Conservation (phyloP, 2,888 invertebrate species). For the Furcula furcula region DNA sequence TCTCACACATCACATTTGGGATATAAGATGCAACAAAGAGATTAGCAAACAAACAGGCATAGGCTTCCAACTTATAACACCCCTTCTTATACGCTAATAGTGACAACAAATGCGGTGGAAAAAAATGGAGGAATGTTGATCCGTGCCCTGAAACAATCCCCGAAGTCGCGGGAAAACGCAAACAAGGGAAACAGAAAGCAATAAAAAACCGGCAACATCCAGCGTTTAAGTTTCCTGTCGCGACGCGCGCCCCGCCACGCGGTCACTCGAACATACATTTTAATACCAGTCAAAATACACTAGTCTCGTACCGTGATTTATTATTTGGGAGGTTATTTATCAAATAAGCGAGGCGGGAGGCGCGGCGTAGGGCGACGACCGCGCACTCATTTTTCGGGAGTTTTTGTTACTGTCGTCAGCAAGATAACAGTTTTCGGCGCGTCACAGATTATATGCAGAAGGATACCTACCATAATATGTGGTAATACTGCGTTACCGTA, state of each 20-base stretch:
- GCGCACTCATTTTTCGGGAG: slow-evolving; percentile 43
- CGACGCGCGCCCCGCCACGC: slow-evolving; percentile 36
- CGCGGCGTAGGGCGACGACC: slow-evolving; percentile 32
- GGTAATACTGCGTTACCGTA: not conserved
- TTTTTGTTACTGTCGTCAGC: slow-evolving; percentile 64
- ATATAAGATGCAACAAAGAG: too few relatives aligned
- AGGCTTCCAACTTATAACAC: too few relatives aligned
- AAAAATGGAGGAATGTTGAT: too few relatives aligned
- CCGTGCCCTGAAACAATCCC: not conserved
- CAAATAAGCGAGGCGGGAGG: slow-evolving; percentile 50
- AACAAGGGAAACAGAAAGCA: slow-evolving; percentile 57
- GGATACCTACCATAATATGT: not conserved
- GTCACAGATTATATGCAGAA: slow-evolving; percentile 3
- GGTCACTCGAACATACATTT: slow-evolving; percentile 47
- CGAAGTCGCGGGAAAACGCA: slow-evolving; percentile 28
- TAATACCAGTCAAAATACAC: slow-evolving; percentile 32
- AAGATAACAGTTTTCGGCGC: slow-evolving; percentile 53
- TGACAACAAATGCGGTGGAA: too few relatives aligned
- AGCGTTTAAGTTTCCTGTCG: slow-evolving; percentile 56
- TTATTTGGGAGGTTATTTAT: slow-evolving; percentile 60
- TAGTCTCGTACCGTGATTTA: slow-evolving; percentile 49
- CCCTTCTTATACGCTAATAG: too few relatives aligned
- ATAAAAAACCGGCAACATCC: slow-evolving; percentile 57
- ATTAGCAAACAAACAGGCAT: too few relatives aligned
- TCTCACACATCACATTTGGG: too few relatives aligned